phyloP scores from a whole-genome alignment of 2,113 vertebrate genomes.

The Larimichthys crocea region DNA sequence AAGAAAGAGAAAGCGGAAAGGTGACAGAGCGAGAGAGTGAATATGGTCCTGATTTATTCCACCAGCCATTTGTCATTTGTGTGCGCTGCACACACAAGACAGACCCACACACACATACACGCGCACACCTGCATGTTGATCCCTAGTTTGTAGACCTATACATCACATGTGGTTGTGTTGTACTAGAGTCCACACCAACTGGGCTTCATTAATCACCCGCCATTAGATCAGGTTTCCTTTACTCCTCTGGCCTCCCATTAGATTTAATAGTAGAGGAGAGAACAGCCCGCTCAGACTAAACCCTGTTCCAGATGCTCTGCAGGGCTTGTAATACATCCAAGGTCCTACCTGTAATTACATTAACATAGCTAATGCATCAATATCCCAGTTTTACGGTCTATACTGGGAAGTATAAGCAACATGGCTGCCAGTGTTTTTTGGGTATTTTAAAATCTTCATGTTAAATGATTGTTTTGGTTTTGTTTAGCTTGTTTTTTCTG shows the following conservation, averaged over 20 bases:
- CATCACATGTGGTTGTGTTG: slow-evolving; percentile 39
- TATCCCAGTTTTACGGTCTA: background rate
- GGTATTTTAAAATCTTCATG: background rate
- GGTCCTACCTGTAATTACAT: slow-evolving; percentile 31
- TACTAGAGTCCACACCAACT: slow-evolving; percentile 23
- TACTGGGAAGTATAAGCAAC: background rate
- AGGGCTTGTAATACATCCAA: slow-evolving; percentile 19
- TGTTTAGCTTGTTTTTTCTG: background rate
- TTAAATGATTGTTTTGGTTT: background rate
- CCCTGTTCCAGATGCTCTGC: slow-evolving; percentile 35
- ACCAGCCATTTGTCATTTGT: slow-evolving; percentile 41
- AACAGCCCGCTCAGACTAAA: slow-evolving; percentile 25
- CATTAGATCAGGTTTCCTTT: slow-evolving; percentile 45
- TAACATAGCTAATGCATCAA: background rate
- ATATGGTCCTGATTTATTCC: slow-evolving; percentile 60
- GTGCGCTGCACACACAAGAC: background rate
- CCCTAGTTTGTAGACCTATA: slow-evolving; percentile 16
- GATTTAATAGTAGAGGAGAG: slow-evolving; percentile 24
- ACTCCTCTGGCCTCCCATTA: slow-evolving; percentile 35
- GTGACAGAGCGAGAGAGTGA: slow-evolving; percentile 8
- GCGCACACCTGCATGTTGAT: slow-evolving; percentile 8
- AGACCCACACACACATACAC: background rate
- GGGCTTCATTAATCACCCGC: slow-evolving; percentile 49
- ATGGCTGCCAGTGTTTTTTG: background rate
- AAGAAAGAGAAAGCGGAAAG: slow-evolving; percentile 29